Base-by-base conservation (phyloP, 2,888 invertebrate genomes). In the Pterobdella sp. region DNA sequence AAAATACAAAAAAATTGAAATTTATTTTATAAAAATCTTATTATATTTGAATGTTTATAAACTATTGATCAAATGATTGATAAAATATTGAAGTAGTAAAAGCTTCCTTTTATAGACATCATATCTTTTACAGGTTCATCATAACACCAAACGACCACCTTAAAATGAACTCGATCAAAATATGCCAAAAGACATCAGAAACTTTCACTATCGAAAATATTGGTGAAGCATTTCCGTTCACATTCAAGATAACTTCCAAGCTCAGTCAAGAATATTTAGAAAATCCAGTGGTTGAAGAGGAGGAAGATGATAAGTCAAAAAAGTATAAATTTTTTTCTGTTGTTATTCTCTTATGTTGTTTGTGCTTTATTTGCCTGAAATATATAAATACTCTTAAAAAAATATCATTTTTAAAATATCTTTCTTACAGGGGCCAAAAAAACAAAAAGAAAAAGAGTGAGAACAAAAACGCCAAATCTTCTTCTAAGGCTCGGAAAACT, bases 161-260 rank as follows among this genome's bases (percentile, higher is more conserved):
- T 75, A 84, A 84, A 78, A 84, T 84, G 79, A 84, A 83, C 1
- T 78, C 83, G 14, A 77, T 84, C 75, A 71, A 82, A 64, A 80
- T 83, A 35, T 81, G 82, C 76, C 80, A 81, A 73, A 83, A 80
- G 78, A 84, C 83, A 75, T 78, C 80, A 26, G 77, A 82, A 31
- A 80, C 81, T 31, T 83, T 84, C 76, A 79, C 77, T 56, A 82
- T 84, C 68, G 84, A 84, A 74, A 84, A 84, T 77, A 81, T 79
- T 36, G 84, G 84, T 65, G 83, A 84, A 71, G 73, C 74, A 35
- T 83, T 82, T 79, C 84, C 84, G 72, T 83, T 84, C 77, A 83
- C 82, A 75, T 84, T 82, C 77, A 79, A 79, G 74, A 82, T 84
- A 72, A 76, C 78, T n/a, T 81, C 80, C 76, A 52, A 73, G 68